These are phyloP conservation scores for Semicossyphus pulcher DNA, from an alignment of 2,113 vertebrate genomes.

Conservation along the genomic window DNA sequence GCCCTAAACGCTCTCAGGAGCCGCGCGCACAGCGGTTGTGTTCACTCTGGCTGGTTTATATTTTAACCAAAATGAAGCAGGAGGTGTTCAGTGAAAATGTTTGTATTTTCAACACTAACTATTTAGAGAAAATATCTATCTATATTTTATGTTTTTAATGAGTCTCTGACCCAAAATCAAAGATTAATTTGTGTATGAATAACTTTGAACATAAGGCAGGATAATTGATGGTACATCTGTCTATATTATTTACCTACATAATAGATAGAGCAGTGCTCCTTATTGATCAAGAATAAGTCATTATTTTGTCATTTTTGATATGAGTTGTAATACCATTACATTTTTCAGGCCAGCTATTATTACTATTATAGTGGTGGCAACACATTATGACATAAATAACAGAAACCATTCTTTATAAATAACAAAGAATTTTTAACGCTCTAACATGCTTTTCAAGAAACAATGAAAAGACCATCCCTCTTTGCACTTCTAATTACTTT, in stretches of 20 bases:
- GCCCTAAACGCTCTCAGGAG: too few relatives aligned
- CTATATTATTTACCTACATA: too few relatives aligned
- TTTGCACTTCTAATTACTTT: conserved; percentile 49
- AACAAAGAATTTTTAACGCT: conserved; percentile 5
- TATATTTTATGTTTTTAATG: too few relatives aligned
- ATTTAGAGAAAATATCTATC: background rate
- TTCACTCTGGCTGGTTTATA: too few relatives aligned
- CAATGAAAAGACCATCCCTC: conserved; percentile 39
- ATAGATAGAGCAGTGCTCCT: background rate
- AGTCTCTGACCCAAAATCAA: background rate
- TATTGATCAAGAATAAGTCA: too few relatives aligned
- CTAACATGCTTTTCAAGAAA: background rate
- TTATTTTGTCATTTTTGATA: background rate
- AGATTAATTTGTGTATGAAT: background rate
- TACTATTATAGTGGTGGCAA: too few relatives aligned
- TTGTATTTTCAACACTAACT: background rate
- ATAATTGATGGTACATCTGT: background rate
- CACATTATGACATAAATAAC: too few relatives aligned
- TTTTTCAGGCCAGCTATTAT: too few relatives aligned
- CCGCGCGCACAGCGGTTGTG: too few relatives aligned
- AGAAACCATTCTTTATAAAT: background rate
- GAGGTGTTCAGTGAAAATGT: background rate
- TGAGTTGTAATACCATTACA: too few relatives aligned
- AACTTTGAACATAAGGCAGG: background rate
- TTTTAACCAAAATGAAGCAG: background rate